phyloP scores from a whole-genome alignment of 2,888 invertebrate species.

The Prenolepis imparis region DNA sequence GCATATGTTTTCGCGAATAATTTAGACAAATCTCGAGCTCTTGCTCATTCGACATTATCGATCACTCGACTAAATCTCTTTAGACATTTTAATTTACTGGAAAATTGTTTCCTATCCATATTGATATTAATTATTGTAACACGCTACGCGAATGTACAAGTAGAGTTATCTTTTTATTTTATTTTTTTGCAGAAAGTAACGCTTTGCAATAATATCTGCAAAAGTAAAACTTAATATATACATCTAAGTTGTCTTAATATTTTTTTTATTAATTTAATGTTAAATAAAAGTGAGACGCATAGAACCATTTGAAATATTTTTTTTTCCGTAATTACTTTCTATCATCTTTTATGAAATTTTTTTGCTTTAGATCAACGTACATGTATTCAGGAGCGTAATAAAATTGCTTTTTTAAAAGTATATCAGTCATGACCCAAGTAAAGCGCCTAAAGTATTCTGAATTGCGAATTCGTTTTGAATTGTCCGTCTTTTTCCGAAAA shows the following conservation, averaged over 20 bases:
- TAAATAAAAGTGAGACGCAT: not conserved
- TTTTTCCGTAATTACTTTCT: not conserved
- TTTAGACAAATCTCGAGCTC: not conserved
- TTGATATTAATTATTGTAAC: conserved; percentile 18
- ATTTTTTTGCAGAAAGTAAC: not conserved
- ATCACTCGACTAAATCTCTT: not conserved
- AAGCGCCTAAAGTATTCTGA: not conserved
- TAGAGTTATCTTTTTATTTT: not conserved
- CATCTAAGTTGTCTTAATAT: not conserved
- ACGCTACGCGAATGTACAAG: not conserved
- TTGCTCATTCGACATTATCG: not conserved
- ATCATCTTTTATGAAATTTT: conserved; percentile 13
- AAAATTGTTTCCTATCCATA: not conserved
- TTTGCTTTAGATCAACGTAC: conserved; percentile 5
- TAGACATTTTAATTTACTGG: not conserved
- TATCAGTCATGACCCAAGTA: not conserved
- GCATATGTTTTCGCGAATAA: conserved; percentile 1
- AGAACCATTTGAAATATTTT: not conserved
- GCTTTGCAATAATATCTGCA: not conserved
- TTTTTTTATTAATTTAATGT: not conserved
- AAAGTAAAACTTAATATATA: no score
- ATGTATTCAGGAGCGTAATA: conserved; percentile 27
- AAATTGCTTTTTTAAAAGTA: conserved; percentile 33
- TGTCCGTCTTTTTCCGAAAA: not conserved
- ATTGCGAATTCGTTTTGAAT: conserved; percentile 9